Conservation (phyloP, 2,888 invertebrate species). For the Hydrotaea cyrtoneurina region DNA sequence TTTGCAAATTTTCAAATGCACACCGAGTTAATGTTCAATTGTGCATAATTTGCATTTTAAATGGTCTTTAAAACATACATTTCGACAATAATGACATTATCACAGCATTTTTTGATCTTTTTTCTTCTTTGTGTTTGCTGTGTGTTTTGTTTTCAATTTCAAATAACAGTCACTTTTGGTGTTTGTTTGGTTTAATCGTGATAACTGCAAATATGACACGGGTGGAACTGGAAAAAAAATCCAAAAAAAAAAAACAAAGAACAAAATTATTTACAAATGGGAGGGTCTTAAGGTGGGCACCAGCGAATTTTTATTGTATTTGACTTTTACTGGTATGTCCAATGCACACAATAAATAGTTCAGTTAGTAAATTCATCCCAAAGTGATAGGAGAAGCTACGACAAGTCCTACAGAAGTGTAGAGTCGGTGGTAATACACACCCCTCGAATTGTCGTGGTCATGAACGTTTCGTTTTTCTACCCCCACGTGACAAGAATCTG, state of each 20-base stretch:
- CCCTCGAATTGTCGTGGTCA: too few relatives aligned
- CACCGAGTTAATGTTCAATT: constrained; percentile 5
- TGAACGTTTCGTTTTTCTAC: too few relatives aligned
- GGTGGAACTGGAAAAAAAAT: too few relatives aligned
- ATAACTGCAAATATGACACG: constrained; percentile 19
- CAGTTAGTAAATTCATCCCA: too few relatives aligned
- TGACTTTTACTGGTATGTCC: constrained; percentile 1
- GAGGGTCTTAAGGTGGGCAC: background rate
- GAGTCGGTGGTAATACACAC: too few relatives aligned
- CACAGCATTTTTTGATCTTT: background rate
- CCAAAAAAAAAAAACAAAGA: background rate
- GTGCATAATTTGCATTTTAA: constrained; percentile 61
- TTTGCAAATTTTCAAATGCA: constrained; percentile 16
- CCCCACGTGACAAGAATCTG: too few relatives aligned
- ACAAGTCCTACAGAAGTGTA: too few relatives aligned
- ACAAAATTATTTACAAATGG: background rate
- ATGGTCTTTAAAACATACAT: constrained; percentile 45
- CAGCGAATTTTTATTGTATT: background rate
- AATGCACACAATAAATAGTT: too few relatives aligned
- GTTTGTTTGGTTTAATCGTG: constrained; percentile 25
- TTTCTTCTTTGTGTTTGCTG: too few relatives aligned
- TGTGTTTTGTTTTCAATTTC: background rate
- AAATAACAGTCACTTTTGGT: constrained; percentile 36
- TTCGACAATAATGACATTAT: constrained; percentile 39
- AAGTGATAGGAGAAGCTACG: too few relatives aligned